Conservation (phyloP, 2,113 vertebrate genomes). For the Oncorhynchus nerka region DNA sequence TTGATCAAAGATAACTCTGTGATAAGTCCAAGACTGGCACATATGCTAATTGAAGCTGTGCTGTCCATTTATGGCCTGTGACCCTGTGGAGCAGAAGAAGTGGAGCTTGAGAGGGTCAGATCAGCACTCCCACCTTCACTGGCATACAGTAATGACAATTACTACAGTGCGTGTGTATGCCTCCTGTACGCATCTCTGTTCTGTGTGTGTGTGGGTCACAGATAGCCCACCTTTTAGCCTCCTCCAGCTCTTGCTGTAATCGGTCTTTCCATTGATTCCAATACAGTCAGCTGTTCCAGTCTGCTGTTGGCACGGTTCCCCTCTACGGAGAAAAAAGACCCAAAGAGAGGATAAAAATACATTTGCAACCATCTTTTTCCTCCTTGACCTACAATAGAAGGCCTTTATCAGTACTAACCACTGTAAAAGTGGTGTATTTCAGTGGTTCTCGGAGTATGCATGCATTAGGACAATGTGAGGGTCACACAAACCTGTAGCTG, state of each 20-base stretch:
- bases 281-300: constrained; percentile 84
- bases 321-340: constrained; percentile 62
- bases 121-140: background rate
- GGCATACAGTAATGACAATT: background rate
- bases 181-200: background rate
- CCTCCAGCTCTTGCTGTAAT: constrained; percentile 80
- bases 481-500: constrained; percentile 80
- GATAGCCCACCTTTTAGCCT: constrained; percentile 79
- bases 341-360: no score
- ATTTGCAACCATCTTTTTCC: no score
- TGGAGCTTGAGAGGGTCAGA: no score
- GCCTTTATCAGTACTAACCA: no score
- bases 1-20: no score
- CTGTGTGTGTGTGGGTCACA: background rate
- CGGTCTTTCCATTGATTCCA: constrained; percentile 80
- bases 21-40: no score
- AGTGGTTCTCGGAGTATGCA: no score
- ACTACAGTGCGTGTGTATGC: background rate
- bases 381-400: no score
- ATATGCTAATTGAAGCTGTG: no score
- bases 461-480: background rate
- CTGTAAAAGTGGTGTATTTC: no score
- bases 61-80: no score
- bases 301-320: constrained; percentile 79
- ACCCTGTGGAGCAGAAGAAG: no score